Base-by-base conservation (phyloP, 2,888 invertebrate species). In the Leptarthrus brevirostris region DNA sequence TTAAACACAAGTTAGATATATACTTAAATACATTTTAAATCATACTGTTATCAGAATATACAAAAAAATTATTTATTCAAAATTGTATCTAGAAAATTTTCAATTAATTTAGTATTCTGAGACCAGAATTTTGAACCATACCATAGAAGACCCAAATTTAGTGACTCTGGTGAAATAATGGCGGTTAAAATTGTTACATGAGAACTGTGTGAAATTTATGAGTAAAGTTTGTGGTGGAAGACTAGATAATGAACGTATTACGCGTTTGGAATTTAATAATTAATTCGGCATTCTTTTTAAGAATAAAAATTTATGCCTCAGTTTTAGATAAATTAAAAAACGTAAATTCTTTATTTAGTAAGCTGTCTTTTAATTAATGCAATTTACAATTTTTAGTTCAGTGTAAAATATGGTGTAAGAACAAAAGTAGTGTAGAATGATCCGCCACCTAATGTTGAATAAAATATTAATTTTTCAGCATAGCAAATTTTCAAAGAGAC, bases 151-250 rank as follows among this genome's bases (percentile, higher is more conserved):
- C 58, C 36, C 20, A 58, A 58, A 58, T 58, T 58, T 36, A 58
- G 34, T 58, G 58, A 40, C 2, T 2, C 64, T 24, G 24, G 64
- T 64, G 64, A 64, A 22, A 14, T n/a, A 14, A 64, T 64, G 64
- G n/a, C 24, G 44, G 64, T 64, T 64, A 64, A 64, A 64, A n/a
- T 22, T 64, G 64, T 64, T 64, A 64, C 64, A 44, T 64, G 64
- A 64, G 36, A 64, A 64, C 10, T 54, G 34, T 30, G 61, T 61
- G 34, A 61, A 64, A 20, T 20, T 64, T 36, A 64, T 64, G 47
- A 44, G 44, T 18, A 14, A 22, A 22, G 26, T 44, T 40, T 40
- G 40, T 40, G 12, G 40, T 3, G 12, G 40, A 26, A 54, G n/a
- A 24, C 26, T 30, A 56, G 10, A 26, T 30, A 30, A 30, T 47